phyloP scores from a whole-genome alignment of 2,888 invertebrate genomes.

The Cheilosia vulpina region DNA sequence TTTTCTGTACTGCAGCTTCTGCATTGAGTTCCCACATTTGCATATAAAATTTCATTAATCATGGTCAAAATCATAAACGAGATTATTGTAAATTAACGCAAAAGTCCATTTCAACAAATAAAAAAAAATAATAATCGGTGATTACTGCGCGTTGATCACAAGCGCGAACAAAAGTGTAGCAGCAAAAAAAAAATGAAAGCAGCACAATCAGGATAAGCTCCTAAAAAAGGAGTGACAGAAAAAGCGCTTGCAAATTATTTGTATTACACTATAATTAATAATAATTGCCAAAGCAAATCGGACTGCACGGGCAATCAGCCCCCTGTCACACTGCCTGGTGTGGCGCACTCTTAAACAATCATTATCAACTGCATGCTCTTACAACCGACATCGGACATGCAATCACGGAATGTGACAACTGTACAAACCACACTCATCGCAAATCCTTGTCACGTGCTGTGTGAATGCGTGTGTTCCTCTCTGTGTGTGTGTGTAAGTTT shows the following conservation, averaged over 20 bases:
- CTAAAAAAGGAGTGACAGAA: constrained; percentile 54
- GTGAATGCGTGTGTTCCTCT: constrained; percentile 13
- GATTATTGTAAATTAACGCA: constrained; percentile 74
- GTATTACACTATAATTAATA: constrained; percentile 74
- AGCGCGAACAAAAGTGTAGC: constrained; percentile 14
- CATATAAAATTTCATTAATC: constrained; percentile 74
- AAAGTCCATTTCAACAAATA: constrained; percentile 53
- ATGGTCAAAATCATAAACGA: constrained; percentile 74
- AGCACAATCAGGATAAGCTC: constrained; percentile 63
- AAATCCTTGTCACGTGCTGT: constrained; percentile 69
- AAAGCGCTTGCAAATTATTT: constrained; percentile 61
- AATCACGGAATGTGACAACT: constrained; percentile 69
- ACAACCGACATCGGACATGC: constrained; percentile 62
- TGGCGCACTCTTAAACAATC: constrained; percentile 51
- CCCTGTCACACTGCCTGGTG: constrained; percentile 7
- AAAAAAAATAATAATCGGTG: constrained; percentile 47
- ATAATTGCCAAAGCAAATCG: constrained; percentile 73
- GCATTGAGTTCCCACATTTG: constrained; percentile 63
- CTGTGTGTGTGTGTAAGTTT: not conserved
- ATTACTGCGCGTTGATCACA: constrained; percentile 52
- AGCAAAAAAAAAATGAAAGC: constrained; percentile 4
- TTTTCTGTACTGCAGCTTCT: constrained; percentile 19
- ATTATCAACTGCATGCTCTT: constrained; percentile 59
- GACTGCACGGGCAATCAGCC: constrained; percentile 24
- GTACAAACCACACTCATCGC: constrained; percentile 64